Evolutionary conservation across 1,140 invertebrate species (phyloP).

Genomic region (Atta colombica): DNA sequence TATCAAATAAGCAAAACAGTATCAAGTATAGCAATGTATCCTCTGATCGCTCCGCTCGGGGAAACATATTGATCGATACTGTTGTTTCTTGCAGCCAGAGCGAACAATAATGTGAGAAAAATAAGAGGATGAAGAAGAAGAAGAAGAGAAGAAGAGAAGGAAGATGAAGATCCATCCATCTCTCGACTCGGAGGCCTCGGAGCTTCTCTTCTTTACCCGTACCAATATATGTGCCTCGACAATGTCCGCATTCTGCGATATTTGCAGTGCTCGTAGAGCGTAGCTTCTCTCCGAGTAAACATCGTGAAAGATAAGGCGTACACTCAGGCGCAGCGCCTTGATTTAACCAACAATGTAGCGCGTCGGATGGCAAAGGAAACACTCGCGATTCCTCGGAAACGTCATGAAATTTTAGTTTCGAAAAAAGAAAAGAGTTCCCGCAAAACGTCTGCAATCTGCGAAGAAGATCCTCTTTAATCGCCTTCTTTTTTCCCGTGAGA

Average conservation of each 20-base stretch:
- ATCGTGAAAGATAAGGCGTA: constrained; percentile 69
- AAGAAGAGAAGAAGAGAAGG: constrained; percentile 41
- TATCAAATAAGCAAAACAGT: constrained; percentile 14
- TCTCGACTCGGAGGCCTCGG: constrained; percentile 52
- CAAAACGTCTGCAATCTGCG: background rate
- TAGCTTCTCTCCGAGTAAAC: constrained; percentile 75
- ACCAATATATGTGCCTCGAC: constrained; percentile 55
- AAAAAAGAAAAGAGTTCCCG: background rate
- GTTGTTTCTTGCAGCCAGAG: constrained; percentile 50
- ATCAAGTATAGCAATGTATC: constrained; percentile 47
- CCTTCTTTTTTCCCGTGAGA: background rate
- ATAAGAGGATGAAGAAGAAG: constrained; percentile 37
- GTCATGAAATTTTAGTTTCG: constrained; percentile 1
- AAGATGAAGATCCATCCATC: constrained; percentile 54
- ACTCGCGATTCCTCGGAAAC: constrained; percentile 7
- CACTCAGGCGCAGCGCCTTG: constrained; percentile 48
- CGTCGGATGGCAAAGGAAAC: background rate
- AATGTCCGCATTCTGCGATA: constrained; percentile 61
- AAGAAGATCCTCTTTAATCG: background rate
- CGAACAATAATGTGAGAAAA: constrained; percentile 63
- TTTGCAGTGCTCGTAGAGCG: constrained; percentile 71
- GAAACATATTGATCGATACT: constrained; percentile 57
- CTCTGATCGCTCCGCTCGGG: constrained; percentile 28
- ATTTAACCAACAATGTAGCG: constrained; percentile 46
- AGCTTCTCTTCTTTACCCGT: constrained; percentile 30